These are phyloP conservation scores for Cecropterus lyciades DNA, from an alignment of 1,140 invertebrate genomes.

Conservation along the genomic window DNA sequence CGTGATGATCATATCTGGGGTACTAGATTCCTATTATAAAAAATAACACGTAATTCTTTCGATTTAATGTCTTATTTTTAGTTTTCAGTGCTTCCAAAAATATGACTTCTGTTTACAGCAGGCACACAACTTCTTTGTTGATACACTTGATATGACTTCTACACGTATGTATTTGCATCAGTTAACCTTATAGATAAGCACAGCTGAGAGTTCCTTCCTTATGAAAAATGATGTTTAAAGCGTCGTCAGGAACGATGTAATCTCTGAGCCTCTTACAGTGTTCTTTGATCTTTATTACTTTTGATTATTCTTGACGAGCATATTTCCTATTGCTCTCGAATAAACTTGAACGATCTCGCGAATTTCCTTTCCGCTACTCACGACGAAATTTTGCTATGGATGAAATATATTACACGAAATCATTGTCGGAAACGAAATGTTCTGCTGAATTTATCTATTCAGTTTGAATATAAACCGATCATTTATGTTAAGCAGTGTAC, in stretches of 20 bases:
- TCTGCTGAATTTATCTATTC: too few species aligned
- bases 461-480: neutral
- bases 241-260: neutral
- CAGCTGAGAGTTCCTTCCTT: too few species aligned
- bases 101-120: too few species aligned
- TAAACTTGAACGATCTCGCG: neutral
- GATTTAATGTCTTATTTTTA: too few species aligned
- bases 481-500: slow-evolving; percentile 4
- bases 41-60: too few species aligned
- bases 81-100: too few species aligned
- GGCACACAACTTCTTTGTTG: too few species aligned
- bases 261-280: neutral
- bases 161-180: too few species aligned
- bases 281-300: slow-evolving; percentile 14
- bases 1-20: too few species aligned
- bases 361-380: neutral
- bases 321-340: neutral
- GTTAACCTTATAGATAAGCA: too few species aligned
- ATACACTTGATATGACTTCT: too few species aligned
- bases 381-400: neutral
- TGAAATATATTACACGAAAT: slow-evolving; percentile 8
- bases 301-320: slow-evolving; percentile 11
- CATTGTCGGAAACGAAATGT: slow-evolving; percentile 3
- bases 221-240: neutral
- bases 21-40: too few species aligned